Base-by-base conservation (phyloP, 1,140 invertebrate species). In the Whitmania pigra region DNA sequence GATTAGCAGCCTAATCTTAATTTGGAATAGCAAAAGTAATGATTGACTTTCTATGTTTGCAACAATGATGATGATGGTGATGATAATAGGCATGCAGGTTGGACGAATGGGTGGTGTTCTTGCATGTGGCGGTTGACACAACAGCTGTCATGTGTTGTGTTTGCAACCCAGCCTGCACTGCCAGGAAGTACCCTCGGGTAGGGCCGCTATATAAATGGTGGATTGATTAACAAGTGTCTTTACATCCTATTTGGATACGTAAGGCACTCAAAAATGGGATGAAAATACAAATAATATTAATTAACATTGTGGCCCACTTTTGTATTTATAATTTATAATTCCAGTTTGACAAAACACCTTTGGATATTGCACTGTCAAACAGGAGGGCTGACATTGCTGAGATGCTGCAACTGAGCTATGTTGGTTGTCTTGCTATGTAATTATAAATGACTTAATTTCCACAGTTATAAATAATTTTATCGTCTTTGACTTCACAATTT, bases 321-420 rank as follows among this genome's bases (percentile, higher is more conserved):
- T 36, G n/a, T 31, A 43, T 68, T 22, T 36, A 13, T 15, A 68
- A 43, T 68, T 22, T 36, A 13, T 15, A 68, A 43, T 68, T 68
- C n/a, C 25, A 68, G 67, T 68, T 94, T 84, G 86, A 88, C 55
- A 89, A 90, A 79, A 90, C 89, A 2, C 88, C 91, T 31, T 79
- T 89, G n/a, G 87, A 87, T 76, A 87, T 94, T 71, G 90, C 91
- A 0, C 79, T 85, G 36, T 86, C 88, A 73, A 87, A 86, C 73
- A 83, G 86, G 40, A 80, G 86, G 70, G 72, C 82, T 27, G 88
- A 89, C 77, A 85, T 90, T 20, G 83, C 87, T 18, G 82, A 88
- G 71, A 78, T 88, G 53, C 77, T 89, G 17, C 83, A 80, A 80
- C 67, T 49, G 13, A 53, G 43, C 17, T 40, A 78, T 54, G 71